Evolutionary conservation across 2,113 vertebrate genomes (phyloP).

Genomic region (Malurus cyaneus): DNA sequence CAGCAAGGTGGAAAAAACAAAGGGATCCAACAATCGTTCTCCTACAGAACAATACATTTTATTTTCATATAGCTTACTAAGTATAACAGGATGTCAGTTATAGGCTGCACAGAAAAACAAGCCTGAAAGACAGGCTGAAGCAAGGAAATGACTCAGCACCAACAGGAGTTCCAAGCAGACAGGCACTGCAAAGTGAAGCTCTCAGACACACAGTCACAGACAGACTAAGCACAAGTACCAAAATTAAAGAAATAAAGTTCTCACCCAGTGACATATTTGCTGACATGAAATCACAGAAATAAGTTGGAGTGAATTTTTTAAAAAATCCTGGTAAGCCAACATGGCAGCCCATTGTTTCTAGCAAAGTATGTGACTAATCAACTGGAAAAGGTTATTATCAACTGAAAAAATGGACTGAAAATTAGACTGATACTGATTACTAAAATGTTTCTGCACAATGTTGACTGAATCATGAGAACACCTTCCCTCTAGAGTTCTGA

Average conservation of each 20-base stretch:
- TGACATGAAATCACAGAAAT: background rate
- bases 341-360: background rate
- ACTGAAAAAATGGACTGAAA: background rate
- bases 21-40: background rate
- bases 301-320: accelerated
- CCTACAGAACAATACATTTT: conserved; percentile 36
- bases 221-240: background rate
- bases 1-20: conserved; percentile 8
- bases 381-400: background rate
- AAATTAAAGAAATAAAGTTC: background rate
- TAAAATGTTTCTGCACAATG: background rate
- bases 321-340: background rate
- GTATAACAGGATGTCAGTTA: conserved; percentile 64
- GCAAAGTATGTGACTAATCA: background rate
- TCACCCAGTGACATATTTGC: background rate
- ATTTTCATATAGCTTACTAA: conserved; percentile 32
- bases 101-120: conserved; percentile 56
- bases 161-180: background rate
- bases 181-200: conserved; percentile 3
- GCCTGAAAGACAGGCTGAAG: conserved; percentile 32
- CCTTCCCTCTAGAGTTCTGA: background rate
- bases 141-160: conserved; percentile 62
- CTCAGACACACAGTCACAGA: background rate
- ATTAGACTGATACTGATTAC: background rate
- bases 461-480: background rate